A percentile compares a stretch with the other conserved stretches of the same genome.
These are phyloP conservation scores for Tyrannus savana DNA, from an alignment of 2,113 vertebrate species.

Conservation along the genomic window DNA sequence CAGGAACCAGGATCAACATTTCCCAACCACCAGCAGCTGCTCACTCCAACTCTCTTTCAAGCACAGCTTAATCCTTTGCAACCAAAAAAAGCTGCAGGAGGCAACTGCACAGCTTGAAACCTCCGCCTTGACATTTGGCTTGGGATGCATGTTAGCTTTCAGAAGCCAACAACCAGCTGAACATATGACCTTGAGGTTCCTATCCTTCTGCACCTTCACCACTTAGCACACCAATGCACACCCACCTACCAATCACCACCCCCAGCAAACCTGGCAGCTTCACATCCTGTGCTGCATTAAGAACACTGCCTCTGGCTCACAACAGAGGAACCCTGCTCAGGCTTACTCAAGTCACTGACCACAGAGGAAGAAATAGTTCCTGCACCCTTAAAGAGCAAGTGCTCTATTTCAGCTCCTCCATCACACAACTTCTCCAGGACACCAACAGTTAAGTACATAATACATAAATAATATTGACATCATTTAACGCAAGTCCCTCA, in stretches of 20 bases:
- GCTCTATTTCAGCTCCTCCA: not conserved
- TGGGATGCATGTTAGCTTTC: not conserved
- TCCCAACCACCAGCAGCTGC: not conserved
- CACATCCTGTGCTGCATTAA: not conserved
- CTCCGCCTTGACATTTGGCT: not conserved
- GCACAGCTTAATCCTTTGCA: not conserved
- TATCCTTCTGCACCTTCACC: not conserved
- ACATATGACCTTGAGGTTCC: not conserved
- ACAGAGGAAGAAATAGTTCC: not conserved
- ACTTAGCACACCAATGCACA: too few relatives aligned
- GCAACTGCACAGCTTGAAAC: not conserved
- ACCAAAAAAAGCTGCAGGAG: not conserved
- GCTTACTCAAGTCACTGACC: not conserved
- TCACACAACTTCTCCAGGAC: not conserved
- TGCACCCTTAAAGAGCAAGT: not conserved
- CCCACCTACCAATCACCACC: not conserved
- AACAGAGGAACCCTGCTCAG: not conserved
- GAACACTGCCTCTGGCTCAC: not conserved
- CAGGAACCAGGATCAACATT: accelerated
- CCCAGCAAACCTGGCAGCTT: not conserved
- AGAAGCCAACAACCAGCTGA: not conserved
- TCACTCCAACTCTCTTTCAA: not conserved
- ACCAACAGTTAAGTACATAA: not conserved
- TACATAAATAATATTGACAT: accelerated
- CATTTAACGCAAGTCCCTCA: not conserved